Evolutionary conservation across 2,113 vertebrate genomes (phyloP).

Genomic region (Barbus barbus): DNA sequence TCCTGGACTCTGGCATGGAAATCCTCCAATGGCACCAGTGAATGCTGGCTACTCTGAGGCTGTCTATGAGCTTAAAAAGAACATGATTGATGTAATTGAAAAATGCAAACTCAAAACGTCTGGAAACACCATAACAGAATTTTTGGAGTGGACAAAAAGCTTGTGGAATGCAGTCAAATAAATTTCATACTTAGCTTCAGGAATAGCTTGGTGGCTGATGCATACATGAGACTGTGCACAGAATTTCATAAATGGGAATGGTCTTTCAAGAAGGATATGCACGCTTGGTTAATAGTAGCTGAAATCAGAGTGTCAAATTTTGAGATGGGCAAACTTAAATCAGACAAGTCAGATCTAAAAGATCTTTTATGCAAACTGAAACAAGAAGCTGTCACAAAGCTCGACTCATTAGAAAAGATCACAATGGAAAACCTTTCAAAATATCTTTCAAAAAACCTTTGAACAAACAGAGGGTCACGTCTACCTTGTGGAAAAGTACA

Average conservation of each 20-base stretch:
- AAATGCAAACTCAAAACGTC: conserved; percentile 17
- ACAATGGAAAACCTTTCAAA: conserved; percentile 54
- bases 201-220: conserved; percentile 71
- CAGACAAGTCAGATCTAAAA: conserved; percentile 25
- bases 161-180: conserved; percentile 71
- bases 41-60: conserved; percentile 68
- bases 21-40: conserved; percentile 73
- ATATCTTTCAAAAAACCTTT: conserved; percentile 64
- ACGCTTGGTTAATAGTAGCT: conserved; percentile 56
- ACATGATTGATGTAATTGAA: conserved; percentile 52
- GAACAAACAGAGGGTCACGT: conserved; percentile 58
- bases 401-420: conserved; percentile 50
- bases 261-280: conserved; percentile 64
- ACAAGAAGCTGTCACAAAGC: conserved; percentile 41
- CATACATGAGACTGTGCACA: conserved; percentile 65
- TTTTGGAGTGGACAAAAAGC: conserved; percentile 65
- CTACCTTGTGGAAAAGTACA: conserved; percentile 62
- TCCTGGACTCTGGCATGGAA: conserved; percentile 73
- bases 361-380: conserved; percentile 41
- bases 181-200: conserved; percentile 76
- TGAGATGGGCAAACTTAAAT: conserved; percentile 43
- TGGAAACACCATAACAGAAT: conserved; percentile 53
- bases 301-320: conserved; percentile 66
- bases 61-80: conserved; percentile 69
- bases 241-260: conserved; percentile 70